phyloP scores from a whole-genome alignment of 2,888 invertebrate species.

The Clostera curtula region DNA sequence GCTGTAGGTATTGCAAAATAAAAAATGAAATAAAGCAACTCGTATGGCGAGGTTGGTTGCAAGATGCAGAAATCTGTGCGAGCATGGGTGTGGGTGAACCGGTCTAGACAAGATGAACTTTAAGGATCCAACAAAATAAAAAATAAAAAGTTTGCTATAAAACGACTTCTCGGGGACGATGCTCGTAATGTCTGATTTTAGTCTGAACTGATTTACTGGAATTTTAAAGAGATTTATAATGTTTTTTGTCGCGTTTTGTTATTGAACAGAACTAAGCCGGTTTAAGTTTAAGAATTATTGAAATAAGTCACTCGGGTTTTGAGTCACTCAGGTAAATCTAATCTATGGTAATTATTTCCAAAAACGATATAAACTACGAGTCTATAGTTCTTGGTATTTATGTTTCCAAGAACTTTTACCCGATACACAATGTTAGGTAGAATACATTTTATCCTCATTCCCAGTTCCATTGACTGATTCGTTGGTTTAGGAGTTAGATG shows the following conservation, averaged over 20 bases:
- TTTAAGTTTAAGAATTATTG: too few relatives aligned
- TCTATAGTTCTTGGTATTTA: too few relatives aligned
- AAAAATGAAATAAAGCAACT: conserved; percentile 67
- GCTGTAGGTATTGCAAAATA: conserved; percentile 63
- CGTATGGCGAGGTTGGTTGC: conserved; percentile 66
- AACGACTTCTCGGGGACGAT: conserved; percentile 50
- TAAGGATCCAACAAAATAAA: conserved; percentile 63
- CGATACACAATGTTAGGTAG: too few relatives aligned
- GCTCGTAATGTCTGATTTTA: conserved; percentile 48
- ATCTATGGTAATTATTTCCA: too few relatives aligned
- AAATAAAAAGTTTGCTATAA: conserved; percentile 55
- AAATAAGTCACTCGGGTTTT: too few relatives aligned
- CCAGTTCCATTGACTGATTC: too few relatives aligned
- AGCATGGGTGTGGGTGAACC: conserved; percentile 64
- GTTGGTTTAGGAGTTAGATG: too few relatives aligned
- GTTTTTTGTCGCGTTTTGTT: conserved; percentile 15
- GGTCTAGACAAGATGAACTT: conserved; percentile 73
- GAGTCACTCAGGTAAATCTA: too few relatives aligned
- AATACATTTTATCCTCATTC: too few relatives aligned
- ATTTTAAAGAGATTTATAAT: conserved; percentile 20
- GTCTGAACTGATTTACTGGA: conserved; percentile 27
- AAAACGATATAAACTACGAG: too few relatives aligned
- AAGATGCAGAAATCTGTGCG: conserved; percentile 73
- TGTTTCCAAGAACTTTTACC: too few relatives aligned
- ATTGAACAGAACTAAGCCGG: too few relatives aligned